Evolutionary conservation across 2,797 vertebrate species (phyloP), one percentile per base, ranked within the genome.

Genomic region (Pangasius macronema): DNA sequence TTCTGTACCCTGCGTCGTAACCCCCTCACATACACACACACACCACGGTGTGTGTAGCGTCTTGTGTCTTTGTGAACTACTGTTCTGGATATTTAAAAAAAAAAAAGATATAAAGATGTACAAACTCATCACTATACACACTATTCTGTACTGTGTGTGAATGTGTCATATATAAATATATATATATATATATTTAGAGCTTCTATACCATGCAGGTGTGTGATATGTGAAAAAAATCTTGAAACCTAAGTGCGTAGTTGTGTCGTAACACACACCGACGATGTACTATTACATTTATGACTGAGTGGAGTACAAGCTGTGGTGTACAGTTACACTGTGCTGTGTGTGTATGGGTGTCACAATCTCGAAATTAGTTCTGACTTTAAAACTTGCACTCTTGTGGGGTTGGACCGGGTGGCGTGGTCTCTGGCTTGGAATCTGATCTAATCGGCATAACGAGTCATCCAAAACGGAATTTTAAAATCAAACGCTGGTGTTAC

Each of bases 31-130:
- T 91, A 90, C 68, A 51, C 63, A 87, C 63, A 87, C 75, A 82
- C 76, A 82, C 83, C 51, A 13, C 9, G 8, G 42, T 30, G 42
- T 61, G 68, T 84, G 84, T 93, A 89, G 85, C 87, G 92, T 95
- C 93, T 93, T 93, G 95, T 96, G 94, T 91, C n/a, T 93, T 93
- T 51, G 89, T 93, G 93, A 70, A 86, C 89, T 77, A 61, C 83
- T 77, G 67, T 76, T 72, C 75, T 88, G 36, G 59, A 53, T 85
- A 67, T 70, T 68, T n/a, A n/a, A n/a, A 13, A 83, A 53, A n/a
- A 63, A 57, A 46, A 42, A 73, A 46, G 5, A 83, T 49, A 30
- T 24, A 51, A 81, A 42, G 11, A 61, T 83, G 61, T 67, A 68
- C 8, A 83, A 83, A 83, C 59, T 33, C 16, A 10, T 82, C 27